Evolutionary conservation across 64 coral and sea anemone species (phyloP).

Genomic region (Dendrophyllia cribrosa): DNA sequence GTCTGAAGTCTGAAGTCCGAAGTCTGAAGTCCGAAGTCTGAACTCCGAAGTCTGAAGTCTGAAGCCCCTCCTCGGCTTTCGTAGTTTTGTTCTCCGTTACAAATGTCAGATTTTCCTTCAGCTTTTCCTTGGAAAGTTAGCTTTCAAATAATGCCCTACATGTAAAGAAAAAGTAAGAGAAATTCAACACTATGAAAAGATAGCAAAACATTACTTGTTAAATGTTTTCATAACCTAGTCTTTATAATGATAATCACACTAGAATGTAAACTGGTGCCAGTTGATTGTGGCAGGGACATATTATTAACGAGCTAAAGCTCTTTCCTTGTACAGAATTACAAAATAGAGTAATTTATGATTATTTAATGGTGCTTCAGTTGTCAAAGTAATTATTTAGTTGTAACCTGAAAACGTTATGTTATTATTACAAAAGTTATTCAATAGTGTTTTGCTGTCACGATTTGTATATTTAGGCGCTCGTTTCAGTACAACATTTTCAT

Average conservation of each 20-base stretch:
- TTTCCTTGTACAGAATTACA: constrained; percentile 1
- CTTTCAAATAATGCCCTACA: no score
- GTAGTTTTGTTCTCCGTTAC: no score
- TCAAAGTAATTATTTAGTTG: background rate
- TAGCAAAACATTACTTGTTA: background rate
- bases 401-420: background rate
- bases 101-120: no score
- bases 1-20: no score
- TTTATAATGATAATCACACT: background rate
- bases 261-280: background rate
- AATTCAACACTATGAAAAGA: no score
- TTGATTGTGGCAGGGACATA: background rate
- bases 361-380: background rate
- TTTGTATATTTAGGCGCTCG: background rate
- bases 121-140: no score
- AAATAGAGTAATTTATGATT: background rate
- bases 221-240: background rate
- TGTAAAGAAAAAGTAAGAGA: no score
- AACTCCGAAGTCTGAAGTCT: no score
- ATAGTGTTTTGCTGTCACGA: background rate
- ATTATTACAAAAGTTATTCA: background rate
- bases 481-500: background rate
- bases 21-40: no score
- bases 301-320: background rate
- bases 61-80: no score